Evolutionary conservation across 1,140 invertebrate species (phyloP), one percentile per base, ranked within the genome.

Genomic region (Pogonomyrmex barbatus): DNA sequence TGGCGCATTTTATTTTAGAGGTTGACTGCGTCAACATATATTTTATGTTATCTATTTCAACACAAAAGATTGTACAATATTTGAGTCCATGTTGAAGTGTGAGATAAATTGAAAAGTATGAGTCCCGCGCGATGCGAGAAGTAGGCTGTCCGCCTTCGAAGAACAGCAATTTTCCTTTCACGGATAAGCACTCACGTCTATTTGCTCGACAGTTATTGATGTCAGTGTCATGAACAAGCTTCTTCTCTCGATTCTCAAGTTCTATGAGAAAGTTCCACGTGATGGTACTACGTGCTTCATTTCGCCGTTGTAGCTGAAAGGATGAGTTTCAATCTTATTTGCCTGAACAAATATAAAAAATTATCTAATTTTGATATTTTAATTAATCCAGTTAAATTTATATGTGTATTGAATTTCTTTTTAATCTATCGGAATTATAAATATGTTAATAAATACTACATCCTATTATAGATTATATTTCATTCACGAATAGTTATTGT

Each of bases 191-290:
- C 67, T 52, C 85, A 47, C 33, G 81, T 78, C 78, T 70, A 77
- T 73, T 77, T 68, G 39, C 47, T 50, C 71, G 88, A 91, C 85
- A 79, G 89, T 91, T 90, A 92, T 92, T 88, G 91, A 92, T 93
- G 92, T 89, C 87, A 82, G 86, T 89, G 87, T 91, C 91, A 85
- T 62, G 88, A 87, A 73, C 88, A 90, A 87, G 73, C 73, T 14
- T 50, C 12, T 87, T 70, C 42, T 17, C 68, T 14, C 62, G 75
- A 83, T 84, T 84, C 68, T 65, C 60, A 42, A 54, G 62, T 73
- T 85, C 10, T 52, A 62, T 30, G 47, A 47, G 24, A 60, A 73
- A 47, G 30, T 30, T 56, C 14, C 17, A 56, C 42, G 42, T 70
- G 42, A 60, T 47, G n/a, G 33, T 50, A 33, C 45, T 39, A 17